Evolutionary conservation across 2,888 invertebrate genomes (phyloP), one percentile per base, ranked within the genome.

Genomic region (Trimorus sp.): DNA sequence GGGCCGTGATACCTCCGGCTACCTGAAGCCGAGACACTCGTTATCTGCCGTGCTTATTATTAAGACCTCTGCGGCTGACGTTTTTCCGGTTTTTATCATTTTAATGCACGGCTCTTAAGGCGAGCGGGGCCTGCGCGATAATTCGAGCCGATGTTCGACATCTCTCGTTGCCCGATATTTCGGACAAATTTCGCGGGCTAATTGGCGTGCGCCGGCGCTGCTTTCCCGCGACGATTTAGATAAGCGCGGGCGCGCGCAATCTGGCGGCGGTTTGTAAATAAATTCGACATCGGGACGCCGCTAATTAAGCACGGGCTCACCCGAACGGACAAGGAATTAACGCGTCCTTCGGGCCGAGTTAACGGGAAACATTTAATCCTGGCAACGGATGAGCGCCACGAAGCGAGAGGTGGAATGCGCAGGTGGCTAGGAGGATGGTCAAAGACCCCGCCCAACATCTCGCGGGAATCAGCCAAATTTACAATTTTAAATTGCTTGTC

Each of bases 281-380:
- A 60, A 78, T 77, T 80, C 76, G 78, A 68, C 71, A 75, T 77
- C 66, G 75, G 69, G 71, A 71, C 75, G 76, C 68, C 73, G 66
- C 78, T 83, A 83, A 83, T 83, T 83, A 79, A 60, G 68, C 68
- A 66, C 68, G 56, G 59, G 54, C 73, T 48, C 59, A 15, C 15
- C 71, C n/a, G 73, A 70, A 59, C 77, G 54, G 80, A 66, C 81
- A 40, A 62, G 65, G 70, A 83, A 79, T 81, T 76, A 77, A 68
- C 75, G 80, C 66, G 78, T 75, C 78, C 71, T 74, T 65, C 73
- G 83, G 73, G 26, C 79, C 68, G 54, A 68, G 79, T 83, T 83
- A 84, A 84, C 84, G 69, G 82, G 81, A 83, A 84, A 79, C 80
- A 76, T 83, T 84, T 82, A 84, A 83, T 84, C 84, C 83, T 82